Evolutionary conservation across 2,797 vertebrate species (phyloP).

Genomic region (Cyclura pinguis): DNA sequence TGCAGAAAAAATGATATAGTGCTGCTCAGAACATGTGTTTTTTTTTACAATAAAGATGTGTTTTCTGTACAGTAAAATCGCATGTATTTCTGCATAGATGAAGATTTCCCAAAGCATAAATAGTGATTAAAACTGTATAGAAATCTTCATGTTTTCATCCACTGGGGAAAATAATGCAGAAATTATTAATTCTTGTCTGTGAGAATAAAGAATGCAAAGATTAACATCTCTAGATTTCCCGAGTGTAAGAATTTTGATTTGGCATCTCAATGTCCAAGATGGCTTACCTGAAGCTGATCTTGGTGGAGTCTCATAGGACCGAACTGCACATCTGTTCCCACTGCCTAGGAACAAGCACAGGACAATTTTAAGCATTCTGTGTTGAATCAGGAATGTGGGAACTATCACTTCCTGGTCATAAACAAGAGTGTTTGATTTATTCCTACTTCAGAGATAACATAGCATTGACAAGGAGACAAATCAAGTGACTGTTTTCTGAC

Average conservation of each 20-base stretch:
- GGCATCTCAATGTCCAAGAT: not conserved
- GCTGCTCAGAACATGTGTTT: too few relatives aligned
- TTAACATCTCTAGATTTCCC: not conserved
- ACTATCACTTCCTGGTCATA: not conserved
- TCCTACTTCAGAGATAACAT: not conserved
- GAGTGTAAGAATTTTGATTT: not conserved
- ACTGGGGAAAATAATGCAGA: too few relatives aligned
- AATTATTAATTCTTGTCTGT: too few relatives aligned
- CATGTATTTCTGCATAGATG: too few relatives aligned
- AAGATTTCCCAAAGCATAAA: too few relatives aligned
- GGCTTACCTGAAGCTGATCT: slow-evolving; percentile 96
- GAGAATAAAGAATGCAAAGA: too few relatives aligned
- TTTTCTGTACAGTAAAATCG: too few relatives aligned
- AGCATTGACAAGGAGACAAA: slow-evolving; percentile 39
- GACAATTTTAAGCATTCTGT: slow-evolving; percentile 20
- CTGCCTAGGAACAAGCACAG: slow-evolving; percentile 85
- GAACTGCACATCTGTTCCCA: slow-evolving; percentile 93
- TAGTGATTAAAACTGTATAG: too few relatives aligned
- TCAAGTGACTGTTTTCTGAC: slow-evolving; percentile 18
- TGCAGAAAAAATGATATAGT: too few relatives aligned
- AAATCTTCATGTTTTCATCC: too few relatives aligned
- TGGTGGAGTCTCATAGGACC: slow-evolving; percentile 98
- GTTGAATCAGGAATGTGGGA: not conserved
- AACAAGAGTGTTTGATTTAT: slow-evolving; percentile 24
- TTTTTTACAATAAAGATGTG: too few relatives aligned